A percentile compares a stretch with the other conserved stretches of the same genome.
Evolutionary conservation across 2,113 vertebrate genomes (phyloP).

Genomic region (Pollachius pollachius): DNA sequence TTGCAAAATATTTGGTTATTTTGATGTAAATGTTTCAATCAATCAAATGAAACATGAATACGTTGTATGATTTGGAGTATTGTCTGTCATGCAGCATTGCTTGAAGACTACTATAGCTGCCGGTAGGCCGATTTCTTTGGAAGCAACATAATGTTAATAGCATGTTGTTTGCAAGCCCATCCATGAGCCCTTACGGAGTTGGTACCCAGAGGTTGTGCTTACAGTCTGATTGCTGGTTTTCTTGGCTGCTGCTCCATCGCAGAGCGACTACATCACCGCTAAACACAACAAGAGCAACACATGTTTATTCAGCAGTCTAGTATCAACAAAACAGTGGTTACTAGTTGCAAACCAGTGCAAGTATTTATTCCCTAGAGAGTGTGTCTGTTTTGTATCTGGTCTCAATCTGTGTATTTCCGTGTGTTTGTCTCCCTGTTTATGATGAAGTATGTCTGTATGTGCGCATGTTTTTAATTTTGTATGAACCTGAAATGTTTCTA

Average conservation of each 20-base stretch:
- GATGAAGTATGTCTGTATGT: constrained; percentile 31
- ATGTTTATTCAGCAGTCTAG: constrained; percentile 48
- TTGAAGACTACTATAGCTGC: too few relatives aligned
- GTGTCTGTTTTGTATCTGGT: constrained; percentile 41
- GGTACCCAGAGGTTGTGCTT: constrained; percentile 33
- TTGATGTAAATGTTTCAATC: too few relatives aligned
- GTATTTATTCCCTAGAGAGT: constrained; percentile 27
- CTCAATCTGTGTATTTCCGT: constrained; percentile 26
- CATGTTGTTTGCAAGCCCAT: constrained; percentile 21
- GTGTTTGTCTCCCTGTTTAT: constrained; percentile 33
- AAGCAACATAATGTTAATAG: not conserved
- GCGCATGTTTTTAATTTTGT: constrained; percentile 15
- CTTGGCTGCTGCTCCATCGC: constrained; percentile 57
- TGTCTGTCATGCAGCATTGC: too few relatives aligned
- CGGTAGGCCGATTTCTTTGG: too few relatives aligned
- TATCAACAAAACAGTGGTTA: constrained; percentile 43
- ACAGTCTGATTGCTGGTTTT: constrained; percentile 55
- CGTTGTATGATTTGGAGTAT: too few relatives aligned
- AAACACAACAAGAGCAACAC: constrained; percentile 25
- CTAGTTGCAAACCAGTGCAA: constrained; percentile 31
- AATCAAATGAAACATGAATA: too few relatives aligned
- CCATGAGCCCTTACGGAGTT: constrained; percentile 20
- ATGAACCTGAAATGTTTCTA: not conserved
- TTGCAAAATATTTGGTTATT: too few relatives aligned
- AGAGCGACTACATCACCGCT: constrained; percentile 52